Evolutionary conservation across 2,113 vertebrate genomes (phyloP).

Genomic region (Dendrocopos noguchii): DNA sequence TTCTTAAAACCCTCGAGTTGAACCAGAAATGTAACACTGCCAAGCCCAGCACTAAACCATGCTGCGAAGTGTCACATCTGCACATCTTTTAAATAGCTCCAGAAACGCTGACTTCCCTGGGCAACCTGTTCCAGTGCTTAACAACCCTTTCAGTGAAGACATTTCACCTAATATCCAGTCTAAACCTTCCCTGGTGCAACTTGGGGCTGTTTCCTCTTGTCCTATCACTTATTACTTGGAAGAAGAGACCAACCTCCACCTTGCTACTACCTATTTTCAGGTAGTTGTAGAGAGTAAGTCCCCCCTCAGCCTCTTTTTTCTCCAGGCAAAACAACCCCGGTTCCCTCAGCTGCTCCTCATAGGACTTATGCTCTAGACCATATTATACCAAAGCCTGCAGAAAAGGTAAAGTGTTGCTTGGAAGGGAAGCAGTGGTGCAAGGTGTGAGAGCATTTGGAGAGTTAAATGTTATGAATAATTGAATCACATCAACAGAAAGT

Average conservation of each 20-base stretch:
- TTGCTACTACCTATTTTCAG: background rate
- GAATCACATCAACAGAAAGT: background rate
- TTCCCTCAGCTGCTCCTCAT: background rate
- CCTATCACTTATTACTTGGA: background rate
- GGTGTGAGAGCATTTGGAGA: background rate
- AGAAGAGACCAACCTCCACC: fast-evolving
- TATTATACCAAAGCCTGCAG: background rate
- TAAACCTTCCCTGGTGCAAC: background rate
- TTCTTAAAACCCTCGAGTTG: background rate
- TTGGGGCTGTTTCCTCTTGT: background rate
- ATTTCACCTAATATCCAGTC: background rate
- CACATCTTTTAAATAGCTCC: background rate
- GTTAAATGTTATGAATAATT: background rate
- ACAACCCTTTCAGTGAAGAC: background rate
- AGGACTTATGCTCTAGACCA: background rate
- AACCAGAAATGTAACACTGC: background rate
- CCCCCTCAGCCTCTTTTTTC: background rate
- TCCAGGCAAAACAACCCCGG: background rate
- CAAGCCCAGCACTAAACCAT: background rate
- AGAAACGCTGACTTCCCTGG: background rate
- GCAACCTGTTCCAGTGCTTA: background rate
- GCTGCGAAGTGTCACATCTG: fast-evolving
- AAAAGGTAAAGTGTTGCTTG: background rate
- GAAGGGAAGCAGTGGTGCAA: background rate
- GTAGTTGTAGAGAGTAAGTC: background rate